Percentiles rank a stretch among this genome's conserved stretches.
phyloP scores from a whole-genome alignment of 2,888 invertebrate species.

The Plebejus anna region DNA sequence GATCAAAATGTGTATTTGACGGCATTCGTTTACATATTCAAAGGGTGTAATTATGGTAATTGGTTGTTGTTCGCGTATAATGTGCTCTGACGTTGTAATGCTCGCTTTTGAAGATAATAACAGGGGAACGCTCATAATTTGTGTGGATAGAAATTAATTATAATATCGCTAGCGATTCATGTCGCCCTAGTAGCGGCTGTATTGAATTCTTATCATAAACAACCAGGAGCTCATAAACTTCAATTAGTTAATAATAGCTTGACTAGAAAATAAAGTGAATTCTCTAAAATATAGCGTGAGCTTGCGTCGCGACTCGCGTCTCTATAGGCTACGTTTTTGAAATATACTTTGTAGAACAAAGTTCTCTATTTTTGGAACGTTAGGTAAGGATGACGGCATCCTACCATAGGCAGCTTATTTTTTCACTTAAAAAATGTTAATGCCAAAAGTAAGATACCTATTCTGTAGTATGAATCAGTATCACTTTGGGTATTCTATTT shows the following conservation, averaged over 20 bases:
- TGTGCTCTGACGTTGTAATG: not conserved
- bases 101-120: not conserved
- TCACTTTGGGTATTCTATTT: no score
- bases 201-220: not conserved
- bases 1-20: not conserved
- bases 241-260: not conserved
- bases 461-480: no score
- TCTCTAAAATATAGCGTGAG: not conserved
- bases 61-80: not conserved
- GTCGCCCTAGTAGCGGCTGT: not conserved
- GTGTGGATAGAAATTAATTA: not conserved
- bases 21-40: not conserved
- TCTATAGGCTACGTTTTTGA: no score
- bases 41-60: not conserved
- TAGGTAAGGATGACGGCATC: no score
- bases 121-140: not conserved
- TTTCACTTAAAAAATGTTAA: no score
- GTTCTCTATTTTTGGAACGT: no score
- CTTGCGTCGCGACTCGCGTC: not conserved
- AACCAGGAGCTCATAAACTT: not conserved
- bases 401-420: no score
- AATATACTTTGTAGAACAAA: no score
- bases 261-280: not conserved
- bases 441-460: no score
- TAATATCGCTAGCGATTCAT: not conserved